Conservation (phyloP, 2,113 vertebrate species). For the Crotalus horridus region DNA sequence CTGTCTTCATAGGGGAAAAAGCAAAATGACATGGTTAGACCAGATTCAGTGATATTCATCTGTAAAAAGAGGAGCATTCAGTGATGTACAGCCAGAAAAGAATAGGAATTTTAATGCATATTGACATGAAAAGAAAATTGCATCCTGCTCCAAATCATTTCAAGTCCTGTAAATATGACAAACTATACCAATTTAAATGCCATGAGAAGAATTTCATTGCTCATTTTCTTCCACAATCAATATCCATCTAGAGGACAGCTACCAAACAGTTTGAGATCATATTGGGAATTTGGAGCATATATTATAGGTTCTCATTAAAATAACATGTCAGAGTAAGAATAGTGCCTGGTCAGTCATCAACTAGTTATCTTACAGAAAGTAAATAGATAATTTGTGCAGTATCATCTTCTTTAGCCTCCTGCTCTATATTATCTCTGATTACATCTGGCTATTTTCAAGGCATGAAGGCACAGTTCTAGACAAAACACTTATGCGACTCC, state of each 20-base stretch:
- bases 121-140: background rate
- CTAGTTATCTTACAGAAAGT: background rate
- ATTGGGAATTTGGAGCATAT: background rate
- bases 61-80: background rate
- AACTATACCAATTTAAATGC: background rate
- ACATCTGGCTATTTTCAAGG: background rate
- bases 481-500: background rate
- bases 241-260: background rate
- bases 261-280: background rate
- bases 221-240: background rate
- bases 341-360: background rate
- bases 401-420: background rate
- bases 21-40: background rate
- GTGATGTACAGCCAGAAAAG: background rate
- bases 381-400: background rate
- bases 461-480: background rate
- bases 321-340: background rate
- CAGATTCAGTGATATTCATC: background rate
- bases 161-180: background rate
- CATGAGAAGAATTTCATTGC: background rate
- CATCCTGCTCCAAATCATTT: background rate
- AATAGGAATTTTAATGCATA: background rate
- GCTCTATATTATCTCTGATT: background rate
- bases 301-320: background rate
- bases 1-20: background rate